Conservation (phyloP, 1,140 invertebrate genomes). For the Tetramorium alpestre region DNA sequence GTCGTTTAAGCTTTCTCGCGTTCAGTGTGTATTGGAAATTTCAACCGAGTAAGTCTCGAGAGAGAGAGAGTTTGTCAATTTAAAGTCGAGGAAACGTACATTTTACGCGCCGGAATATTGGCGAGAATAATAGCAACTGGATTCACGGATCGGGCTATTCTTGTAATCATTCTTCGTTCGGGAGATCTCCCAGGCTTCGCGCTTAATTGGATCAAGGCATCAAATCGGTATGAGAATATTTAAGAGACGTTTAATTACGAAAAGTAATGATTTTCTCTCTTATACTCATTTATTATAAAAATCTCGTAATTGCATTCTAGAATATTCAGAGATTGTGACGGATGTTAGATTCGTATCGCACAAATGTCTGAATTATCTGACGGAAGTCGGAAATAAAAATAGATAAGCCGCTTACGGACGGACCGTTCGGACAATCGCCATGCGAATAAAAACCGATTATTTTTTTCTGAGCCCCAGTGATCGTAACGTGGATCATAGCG, state of each 20-base stretch:
- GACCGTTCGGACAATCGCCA: not conserved
- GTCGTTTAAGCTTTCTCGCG: not conserved
- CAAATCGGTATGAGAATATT: not conserved
- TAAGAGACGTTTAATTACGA: not conserved
- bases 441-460: not conserved
- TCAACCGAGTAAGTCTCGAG: not conserved
- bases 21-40: conserved; percentile 26
- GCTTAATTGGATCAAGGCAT: not conserved
- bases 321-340: too few species aligned
- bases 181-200: not conserved
- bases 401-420: not conserved
- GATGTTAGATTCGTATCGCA: not conserved
- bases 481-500: not conserved
- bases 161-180: not conserved
- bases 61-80: not conserved
- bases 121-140: not conserved
- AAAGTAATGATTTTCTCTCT: not conserved
- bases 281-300: not conserved
- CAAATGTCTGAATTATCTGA: not conserved
- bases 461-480: not conserved
- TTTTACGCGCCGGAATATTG: not conserved
- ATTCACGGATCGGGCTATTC: not conserved
- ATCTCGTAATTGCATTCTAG: not conserved
- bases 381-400: not conserved
- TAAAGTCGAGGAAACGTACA: not conserved